Conservation (phyloP, 2,888 invertebrate species). For the Lamellibrachia columna region DNA sequence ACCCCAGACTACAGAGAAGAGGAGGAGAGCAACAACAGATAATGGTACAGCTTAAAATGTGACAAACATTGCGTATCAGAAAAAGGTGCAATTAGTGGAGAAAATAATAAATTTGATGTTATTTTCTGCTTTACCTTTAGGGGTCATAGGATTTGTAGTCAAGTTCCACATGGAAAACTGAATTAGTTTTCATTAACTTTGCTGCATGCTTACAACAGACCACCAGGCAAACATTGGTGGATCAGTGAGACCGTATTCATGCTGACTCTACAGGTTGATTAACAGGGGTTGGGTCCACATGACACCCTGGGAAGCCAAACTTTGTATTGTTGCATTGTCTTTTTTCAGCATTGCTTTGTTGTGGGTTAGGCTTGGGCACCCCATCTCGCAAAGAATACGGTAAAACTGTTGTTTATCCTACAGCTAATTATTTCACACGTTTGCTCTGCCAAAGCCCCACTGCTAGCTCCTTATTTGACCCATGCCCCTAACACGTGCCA, state of each 20-base stretch:
- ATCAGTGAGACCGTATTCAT: neutral
- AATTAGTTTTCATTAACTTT: too few relatives aligned
- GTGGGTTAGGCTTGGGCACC: constrained; percentile 31
- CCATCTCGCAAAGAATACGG: constrained; percentile 30
- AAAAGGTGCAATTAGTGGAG: too few relatives aligned
- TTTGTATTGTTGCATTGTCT: neutral
- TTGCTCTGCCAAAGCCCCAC: neutral
- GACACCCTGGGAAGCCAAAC: neutral
- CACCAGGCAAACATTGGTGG: too few relatives aligned
- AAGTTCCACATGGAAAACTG: too few relatives aligned
- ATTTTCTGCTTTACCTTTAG: too few relatives aligned
- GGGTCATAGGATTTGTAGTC: too few relatives aligned
- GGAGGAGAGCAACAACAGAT: too few relatives aligned
- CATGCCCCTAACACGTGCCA: neutral
- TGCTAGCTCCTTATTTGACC: neutral
- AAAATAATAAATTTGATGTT: too few relatives aligned
- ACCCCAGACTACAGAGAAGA: too few relatives aligned
- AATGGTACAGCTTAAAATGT: too few relatives aligned
- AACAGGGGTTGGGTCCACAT: neutral
- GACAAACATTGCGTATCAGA: too few relatives aligned
- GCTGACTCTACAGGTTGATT: neutral
- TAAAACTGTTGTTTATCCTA: constrained; percentile 19
- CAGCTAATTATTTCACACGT: constrained; percentile 18
- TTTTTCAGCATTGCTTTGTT: constrained; percentile 34
- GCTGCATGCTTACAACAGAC: too few relatives aligned